These are phyloP conservation scores for Eulemur mongoz DNA, from an alignment of 2,797 vertebrate genomes.

Conservation along the genomic window DNA sequence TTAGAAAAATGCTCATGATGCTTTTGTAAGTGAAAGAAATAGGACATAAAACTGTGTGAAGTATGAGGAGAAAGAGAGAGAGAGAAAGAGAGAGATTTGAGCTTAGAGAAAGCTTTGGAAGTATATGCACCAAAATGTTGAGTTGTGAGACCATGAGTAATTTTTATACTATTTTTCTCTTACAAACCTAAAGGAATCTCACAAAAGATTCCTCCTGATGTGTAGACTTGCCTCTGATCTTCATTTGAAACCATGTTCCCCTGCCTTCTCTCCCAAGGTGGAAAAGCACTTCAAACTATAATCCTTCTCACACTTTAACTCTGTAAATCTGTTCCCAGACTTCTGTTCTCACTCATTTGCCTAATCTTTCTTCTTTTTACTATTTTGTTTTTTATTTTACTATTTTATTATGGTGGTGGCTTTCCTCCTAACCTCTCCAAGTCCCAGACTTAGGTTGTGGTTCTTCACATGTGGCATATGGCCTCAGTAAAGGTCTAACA, in stretches of 20 bases:
- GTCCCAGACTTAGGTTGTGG: neutral
- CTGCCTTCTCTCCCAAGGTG: neutral
- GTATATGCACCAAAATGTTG: neutral
- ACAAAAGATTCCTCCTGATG: neutral
- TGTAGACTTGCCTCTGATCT: neutral
- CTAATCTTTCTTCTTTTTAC: neutral
- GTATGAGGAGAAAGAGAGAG: neutral
- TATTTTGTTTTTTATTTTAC: neutral
- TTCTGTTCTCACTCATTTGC: neutral
- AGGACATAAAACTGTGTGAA: neutral
- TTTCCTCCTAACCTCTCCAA: neutral
- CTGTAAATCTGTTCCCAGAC: neutral
- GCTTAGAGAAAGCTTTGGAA: neutral
- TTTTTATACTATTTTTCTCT: neutral
- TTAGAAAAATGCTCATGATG: neutral
- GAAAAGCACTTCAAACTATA: neutral
- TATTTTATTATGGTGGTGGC: neutral
- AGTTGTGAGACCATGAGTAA: neutral
- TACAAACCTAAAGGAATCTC: neutral
- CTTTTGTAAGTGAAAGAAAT: slow-evolving; percentile 19
- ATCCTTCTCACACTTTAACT: neutral
- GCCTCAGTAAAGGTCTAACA: neutral
- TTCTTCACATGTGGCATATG: neutral
- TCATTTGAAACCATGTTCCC: neutral
- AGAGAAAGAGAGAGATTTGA: neutral